Evolutionary conservation across 2,888 invertebrate species (phyloP), one percentile per base, ranked within the genome.

Genomic region (Melieria crassipennis): DNA sequence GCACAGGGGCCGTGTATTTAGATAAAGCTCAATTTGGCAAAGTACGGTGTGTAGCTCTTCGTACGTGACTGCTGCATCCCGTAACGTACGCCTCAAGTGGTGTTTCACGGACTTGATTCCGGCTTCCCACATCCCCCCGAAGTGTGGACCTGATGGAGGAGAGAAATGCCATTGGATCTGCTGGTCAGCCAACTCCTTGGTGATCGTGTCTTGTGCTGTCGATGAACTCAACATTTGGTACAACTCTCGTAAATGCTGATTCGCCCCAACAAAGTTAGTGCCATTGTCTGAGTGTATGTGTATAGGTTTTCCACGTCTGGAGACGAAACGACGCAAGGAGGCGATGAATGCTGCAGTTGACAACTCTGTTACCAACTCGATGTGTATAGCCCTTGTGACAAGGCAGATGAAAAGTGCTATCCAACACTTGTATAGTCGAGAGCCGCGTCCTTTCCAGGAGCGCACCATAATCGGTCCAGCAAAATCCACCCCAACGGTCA

Each of bases 311-410:
- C 69, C 70, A 13, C 71, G 65, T 48, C 75, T 56, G 0, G 80
- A 66, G 1, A 73, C 69, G 60, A 84, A 84, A 4, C 83, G 68
- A 2, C 78, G 68, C 5, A 82, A 70, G 0, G 79, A 70, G 5
- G 79, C 80, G 7, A 82, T 10, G 69, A 82, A 82, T 0, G 78
- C 76, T 7, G 77, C 72, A 0, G 80, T 78, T 1, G 74, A 69
- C 0, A 74, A 48, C 30, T 73, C 70, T 0, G 70, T 73, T 4
- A 76, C 71, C 3, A 71, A 65, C 52, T 75, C 73, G 0, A 75
- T 16, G 50, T 74, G 74, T 7, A 74, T 61, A 57, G 73, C 71
- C 46, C 68, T 74, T 6, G 75, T 72, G n/a, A 57, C 60, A 10
- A 74, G 13, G 56, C 72, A 75, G 0, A 72, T 69, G 57, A 75